A percentile compares a stretch with the other conserved stretches of the same genome.
Evolutionary conservation across 2,797 vertebrate species (phyloP).

Genomic region (Spinus olivaceus): DNA sequence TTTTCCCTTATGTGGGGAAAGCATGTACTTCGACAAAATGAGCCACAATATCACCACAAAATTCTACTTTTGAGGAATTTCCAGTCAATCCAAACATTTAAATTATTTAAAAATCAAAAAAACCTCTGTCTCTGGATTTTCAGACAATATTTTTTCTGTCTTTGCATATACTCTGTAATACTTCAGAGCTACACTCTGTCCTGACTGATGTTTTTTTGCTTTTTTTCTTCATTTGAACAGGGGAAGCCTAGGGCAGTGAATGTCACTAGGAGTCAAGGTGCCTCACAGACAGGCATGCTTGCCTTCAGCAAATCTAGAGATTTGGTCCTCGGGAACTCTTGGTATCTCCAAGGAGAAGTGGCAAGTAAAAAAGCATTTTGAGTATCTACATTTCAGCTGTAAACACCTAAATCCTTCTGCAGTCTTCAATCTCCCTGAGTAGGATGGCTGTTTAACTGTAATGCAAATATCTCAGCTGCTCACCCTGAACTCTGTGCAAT

Average conservation of each 20-base stretch:
- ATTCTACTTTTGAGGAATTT: background rate
- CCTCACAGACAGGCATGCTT: constrained; percentile 41
- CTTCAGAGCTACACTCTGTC: constrained; percentile 3
- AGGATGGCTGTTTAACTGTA: background rate
- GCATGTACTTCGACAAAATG: background rate
- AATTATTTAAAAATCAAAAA: background rate
- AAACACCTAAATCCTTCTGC: constrained; percentile 1
- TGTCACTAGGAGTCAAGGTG: constrained; percentile 63
- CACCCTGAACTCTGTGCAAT: background rate
- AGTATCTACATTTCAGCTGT: background rate
- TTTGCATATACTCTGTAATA: background rate
- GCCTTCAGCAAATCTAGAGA: constrained; percentile 56
- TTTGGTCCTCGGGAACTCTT: background rate
- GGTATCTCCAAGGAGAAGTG: constrained; percentile 1
- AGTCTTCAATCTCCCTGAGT: background rate
- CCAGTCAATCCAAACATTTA: background rate
- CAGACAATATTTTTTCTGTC: background rate
- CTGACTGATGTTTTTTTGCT: constrained; percentile 32
- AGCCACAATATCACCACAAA: background rate
- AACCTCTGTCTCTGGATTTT: background rate
- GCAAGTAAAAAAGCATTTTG: background rate
- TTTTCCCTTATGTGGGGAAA: background rate
- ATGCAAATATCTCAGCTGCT: background rate
- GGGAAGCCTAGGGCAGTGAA: constrained; percentile 49
- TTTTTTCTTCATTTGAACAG: constrained; percentile 30